Evolutionary conservation across 2,888 invertebrate genomes (phyloP).

Genomic region (Ichneumoninae sp.): DNA sequence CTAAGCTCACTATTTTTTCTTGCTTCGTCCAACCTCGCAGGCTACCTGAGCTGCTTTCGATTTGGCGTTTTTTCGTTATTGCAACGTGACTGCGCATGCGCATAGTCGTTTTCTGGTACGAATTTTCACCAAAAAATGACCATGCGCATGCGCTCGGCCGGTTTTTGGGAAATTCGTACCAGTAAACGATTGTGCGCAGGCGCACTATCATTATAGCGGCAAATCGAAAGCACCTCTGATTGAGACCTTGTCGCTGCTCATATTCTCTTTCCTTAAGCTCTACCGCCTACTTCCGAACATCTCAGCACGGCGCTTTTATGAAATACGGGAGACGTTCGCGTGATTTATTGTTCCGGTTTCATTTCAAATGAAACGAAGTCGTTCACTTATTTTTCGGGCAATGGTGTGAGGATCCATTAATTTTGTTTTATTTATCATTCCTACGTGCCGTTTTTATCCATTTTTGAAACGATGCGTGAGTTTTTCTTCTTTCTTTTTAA

Average conservation of each 20-base stretch:
- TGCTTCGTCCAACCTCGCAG: slow-evolving; percentile 47
- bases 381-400: neutral
- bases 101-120: too few species aligned
- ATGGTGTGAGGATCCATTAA: neutral
- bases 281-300: slow-evolving; percentile 27
- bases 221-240: too few species aligned
- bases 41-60: too few species aligned
- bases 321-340: neutral
- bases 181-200: too few species aligned
- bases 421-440: neutral
- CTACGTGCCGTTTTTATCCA: neutral
- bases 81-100: too few species aligned
- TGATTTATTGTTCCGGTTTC: slow-evolving; percentile 20
- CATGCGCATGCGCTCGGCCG: too few species aligned
- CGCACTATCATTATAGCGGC: too few species aligned
- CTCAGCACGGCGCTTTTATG: neutral
- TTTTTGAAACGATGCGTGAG: neutral
- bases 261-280: neutral
- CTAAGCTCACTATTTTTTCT: neutral
- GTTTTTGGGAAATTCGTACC: too few species aligned
- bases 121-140: too few species aligned
- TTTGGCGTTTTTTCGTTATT: too few species aligned
- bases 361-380: neutral
- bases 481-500: neutral
- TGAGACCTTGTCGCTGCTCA: neutral